Base-by-base conservation (phyloP, 2,113 vertebrate species). In the Aspidoscelis tigris region DNA sequence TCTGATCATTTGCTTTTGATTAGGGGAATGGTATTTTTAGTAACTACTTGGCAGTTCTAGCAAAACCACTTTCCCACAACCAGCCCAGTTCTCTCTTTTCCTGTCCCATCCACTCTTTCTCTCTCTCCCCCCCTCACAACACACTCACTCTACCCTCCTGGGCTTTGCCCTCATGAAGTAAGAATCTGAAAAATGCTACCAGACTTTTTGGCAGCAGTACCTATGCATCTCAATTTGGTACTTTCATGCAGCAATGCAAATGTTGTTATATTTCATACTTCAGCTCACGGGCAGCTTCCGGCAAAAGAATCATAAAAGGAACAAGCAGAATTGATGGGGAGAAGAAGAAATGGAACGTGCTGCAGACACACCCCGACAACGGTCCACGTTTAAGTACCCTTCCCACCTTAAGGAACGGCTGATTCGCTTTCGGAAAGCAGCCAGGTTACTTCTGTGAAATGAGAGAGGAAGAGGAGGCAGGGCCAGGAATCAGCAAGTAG, bases 11-110 rank as follows among this genome's bases (percentile, higher is more conserved):
- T 87, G 86, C 85, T 87, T 78, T 61, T 86, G 74, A 71, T 44
- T 83, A 90, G 87, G 86, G 84, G 88, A 84, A 89, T 78, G 44
- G 80, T 89, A 90, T 94, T 90, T 92, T 76, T 88, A 86, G 90
- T 77, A 84, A 82, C 80, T 90, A 5, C 43, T 84, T 90, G 83
- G 90, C 65, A 1, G 69, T 50, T 89, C 84, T 75, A 78, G 78
- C 86, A 82, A 61, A 61, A 61, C 58, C 58, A 18, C 58, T 61
- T 61, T 61, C 58, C 58, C 58, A 61, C 58, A 14, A 61, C 58
- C 58, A 58, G 12, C 58, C 58, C 18, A 61, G 4, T 61, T 14
- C 73, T 44, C 50, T 76, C 47, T 18, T 50, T 12, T 33, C 14
- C n/a, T 7, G 26, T 14, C 66, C 72, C 58, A 12, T 16, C 58